Evolutionary conservation across 2,113 vertebrate genomes (phyloP).

Genomic region (Gnathonemus longibarbis): DNA sequence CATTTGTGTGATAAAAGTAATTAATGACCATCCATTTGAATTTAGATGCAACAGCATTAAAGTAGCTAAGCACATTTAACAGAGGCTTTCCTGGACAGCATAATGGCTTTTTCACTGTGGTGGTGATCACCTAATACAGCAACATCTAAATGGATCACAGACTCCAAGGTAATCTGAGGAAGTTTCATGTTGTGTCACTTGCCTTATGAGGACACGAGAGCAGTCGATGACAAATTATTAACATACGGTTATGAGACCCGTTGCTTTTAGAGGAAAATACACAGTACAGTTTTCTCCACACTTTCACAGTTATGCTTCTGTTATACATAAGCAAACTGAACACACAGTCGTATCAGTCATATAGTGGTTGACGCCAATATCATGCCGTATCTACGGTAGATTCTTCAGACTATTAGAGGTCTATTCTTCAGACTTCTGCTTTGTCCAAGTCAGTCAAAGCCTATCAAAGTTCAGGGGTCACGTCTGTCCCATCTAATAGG

Average conservation of each 20-base stretch:
- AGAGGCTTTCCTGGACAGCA: not conserved
- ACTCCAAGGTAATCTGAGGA: not conserved
- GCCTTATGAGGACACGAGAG: not conserved
- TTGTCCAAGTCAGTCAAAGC: not conserved
- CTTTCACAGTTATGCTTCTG: not conserved
- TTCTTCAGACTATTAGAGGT: not conserved
- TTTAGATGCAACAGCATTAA: not conserved
- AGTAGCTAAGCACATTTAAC: not conserved
- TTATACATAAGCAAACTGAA: not conserved
- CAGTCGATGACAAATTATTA: not conserved
- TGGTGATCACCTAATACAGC: not conserved
- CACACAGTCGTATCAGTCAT: not conserved
- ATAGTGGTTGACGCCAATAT: not conserved
- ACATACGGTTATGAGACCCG: not conserved
- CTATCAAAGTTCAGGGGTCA: not conserved
- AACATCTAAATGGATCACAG: not conserved
- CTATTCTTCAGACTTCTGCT: not conserved
- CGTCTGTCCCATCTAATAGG: not conserved
- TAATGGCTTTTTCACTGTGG: not conserved
- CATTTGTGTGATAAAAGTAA: slow-evolving; percentile 11
- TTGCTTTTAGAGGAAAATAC: not conserved
- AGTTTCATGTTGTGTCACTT: not conserved
- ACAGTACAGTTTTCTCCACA: not conserved
- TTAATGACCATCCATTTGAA: not conserved
- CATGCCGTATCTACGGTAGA: not conserved